Base-by-base conservation (phyloP, 2,888 invertebrate genomes). In the Dusona sp. region DNA sequence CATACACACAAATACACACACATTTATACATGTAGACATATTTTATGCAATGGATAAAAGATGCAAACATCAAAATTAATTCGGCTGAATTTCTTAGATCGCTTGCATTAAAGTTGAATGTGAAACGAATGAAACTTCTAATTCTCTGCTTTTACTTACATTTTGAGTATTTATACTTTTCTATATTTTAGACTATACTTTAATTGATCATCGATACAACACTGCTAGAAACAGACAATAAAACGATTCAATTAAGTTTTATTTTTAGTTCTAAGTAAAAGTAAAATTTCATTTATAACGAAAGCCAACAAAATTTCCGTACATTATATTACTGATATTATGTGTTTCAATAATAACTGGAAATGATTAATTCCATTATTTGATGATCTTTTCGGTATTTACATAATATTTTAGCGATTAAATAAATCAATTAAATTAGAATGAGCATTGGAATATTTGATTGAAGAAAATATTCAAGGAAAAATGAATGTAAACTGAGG, bases 51-150 rank as follows among this genome's bases (percentile, higher is more conserved):
- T n/a, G 70, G 48, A 83, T 48, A 25, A 77, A 64, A 75, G 48
- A 75, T 65, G 67, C 64, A 79, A 77, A 83, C 79, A 72, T 64
- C 29, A 36, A 78, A 84, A 86, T 83, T 64, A 51, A 84, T 86
- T 78, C 78, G 78, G 45, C 83, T 61, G n/a, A 68, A 61, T 74
- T 81, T 78, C 42, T 61, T 64, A 11, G 36, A 75, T 75, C 68
- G 51, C 19, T 77, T 29, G 75, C 77, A 73, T 67, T 29, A 33
- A 38, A 77, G 45, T 48, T 51, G 33, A 75, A 16, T 25, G 54
- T 45, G 68, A 84, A 80, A 79, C 78, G 48, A 80, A 80, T 77
- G 68, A 74, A 68, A 77, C 72, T 64, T 74, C 77, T 80, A 77
- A 29, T 73, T 73, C 22, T 51, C 73, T 82, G 74, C 67, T 75